Evolutionary conservation across 2,113 vertebrate genomes (phyloP), one percentile per base, ranked within the genome.

Genomic region (Pristiophorus japonicus): DNA sequence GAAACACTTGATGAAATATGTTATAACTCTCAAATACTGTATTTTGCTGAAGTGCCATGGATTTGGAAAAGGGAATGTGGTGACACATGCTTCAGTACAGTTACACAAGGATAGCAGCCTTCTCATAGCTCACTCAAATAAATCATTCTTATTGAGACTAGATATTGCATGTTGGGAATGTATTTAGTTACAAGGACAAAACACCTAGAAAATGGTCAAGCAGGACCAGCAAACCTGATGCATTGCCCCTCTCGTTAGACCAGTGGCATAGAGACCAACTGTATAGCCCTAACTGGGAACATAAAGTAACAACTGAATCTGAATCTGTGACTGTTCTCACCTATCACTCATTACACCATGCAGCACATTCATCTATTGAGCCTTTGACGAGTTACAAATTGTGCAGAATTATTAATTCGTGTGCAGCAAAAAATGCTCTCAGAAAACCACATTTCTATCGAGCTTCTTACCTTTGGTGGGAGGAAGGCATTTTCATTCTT

Each of bases 401-500:
- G 10, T 66, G 22, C 42, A 51, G 27, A 30, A 45, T 67, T 70
- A 66, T 67, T 47, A 70, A 91, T 1, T 24, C 51, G 8, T 0
- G 20, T 73, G 42, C 0, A 6, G 87, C 51, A 16, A 59, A 90
- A 70, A 42, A 62, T 34, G 1, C 34, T 73, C 34, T 73, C 70
- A 55, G 73, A 75, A 59, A 51, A 4, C 55, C 14, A 55, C 12
- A n/a, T n/a, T n/a, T n/a, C n/a, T n/a, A n/a, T n/a, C n/a, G n/a
- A n/a, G n/a, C n/a, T n/a, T 65, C 96, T 96, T 97, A 99, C 99
- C 98, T 99, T 99, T 75, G 97, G 97, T 96, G 98, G 98, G 63
- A 98, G 8, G 0, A 98, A 97, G 96, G 99, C 99, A 1, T 99
- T 99, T 97, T 99, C 99, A 6, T 99, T 99, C 98, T 99, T 99